Evolutionary conservation across 2,797 vertebrate genomes (phyloP).

Genomic region (Crocodylus rhombifer): DNA sequence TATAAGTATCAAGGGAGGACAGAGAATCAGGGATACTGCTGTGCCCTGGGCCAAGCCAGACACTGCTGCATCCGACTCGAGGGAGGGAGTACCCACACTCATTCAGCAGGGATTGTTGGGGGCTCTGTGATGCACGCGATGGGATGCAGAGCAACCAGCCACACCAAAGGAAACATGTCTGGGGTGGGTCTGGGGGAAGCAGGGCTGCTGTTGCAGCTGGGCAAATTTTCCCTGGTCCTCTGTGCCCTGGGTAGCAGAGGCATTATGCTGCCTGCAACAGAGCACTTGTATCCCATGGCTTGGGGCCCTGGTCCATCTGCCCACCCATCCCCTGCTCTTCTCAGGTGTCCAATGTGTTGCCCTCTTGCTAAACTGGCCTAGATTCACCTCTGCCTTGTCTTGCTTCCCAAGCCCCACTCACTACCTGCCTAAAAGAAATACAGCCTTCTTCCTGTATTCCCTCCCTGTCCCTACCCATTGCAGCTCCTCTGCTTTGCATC

Average conservation of each 20-base stretch:
- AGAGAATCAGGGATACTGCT: slow-evolving; percentile 8
- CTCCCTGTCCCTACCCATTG: neutral
- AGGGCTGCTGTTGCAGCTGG: neutral
- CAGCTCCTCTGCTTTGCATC: neutral
- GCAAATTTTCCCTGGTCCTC: neutral
- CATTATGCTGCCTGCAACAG: neutral
- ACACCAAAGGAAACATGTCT: neutral
- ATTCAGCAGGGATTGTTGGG: neutral
- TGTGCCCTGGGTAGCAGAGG: neutral
- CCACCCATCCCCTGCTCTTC: neutral
- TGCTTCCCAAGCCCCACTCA: neutral
- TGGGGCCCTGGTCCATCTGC: no score
- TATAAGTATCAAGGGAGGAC: neutral
- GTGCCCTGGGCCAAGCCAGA: neutral
- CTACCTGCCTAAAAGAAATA: no score
- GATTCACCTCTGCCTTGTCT: neutral
- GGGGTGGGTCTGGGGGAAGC: neutral
- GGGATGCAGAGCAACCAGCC: neutral
- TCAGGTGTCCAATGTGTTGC: neutral
- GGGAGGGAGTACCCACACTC: neutral
- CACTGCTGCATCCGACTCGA: neutral
- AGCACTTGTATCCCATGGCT: neutral
- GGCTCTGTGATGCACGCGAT: neutral
- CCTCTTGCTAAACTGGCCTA: no score
- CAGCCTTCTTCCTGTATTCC: neutral